Evolutionary conservation across 2,113 vertebrate species (phyloP).

Genomic region (Indicator maculatus): DNA sequence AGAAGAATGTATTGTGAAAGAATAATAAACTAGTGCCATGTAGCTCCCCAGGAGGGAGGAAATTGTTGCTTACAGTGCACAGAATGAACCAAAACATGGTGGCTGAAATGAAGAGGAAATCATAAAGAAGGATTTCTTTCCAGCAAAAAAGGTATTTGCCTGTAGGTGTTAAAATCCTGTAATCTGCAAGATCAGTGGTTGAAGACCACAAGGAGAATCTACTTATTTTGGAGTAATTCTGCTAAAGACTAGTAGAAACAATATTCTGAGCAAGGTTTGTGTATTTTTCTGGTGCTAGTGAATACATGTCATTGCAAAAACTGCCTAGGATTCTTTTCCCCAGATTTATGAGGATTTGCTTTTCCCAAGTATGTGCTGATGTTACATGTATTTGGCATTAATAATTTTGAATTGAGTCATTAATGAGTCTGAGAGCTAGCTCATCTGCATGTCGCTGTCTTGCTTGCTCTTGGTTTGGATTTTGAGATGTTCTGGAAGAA

Average conservation of each 20-base stretch:
- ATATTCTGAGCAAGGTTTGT: background rate
- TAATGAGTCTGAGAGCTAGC: background rate
- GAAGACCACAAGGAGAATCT: background rate
- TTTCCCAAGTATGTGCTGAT: constrained; percentile 11
- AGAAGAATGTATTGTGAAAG: background rate
- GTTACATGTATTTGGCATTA: background rate
- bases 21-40: background rate
- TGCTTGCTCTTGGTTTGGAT: background rate
- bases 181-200: background rate
- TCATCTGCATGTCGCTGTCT: background rate
- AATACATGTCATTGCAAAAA: background rate
- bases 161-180: background rate
- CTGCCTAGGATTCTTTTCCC: background rate
- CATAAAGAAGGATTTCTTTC: background rate
- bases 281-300: background rate
- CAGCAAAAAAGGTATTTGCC: background rate
- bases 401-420: constrained; percentile 7
- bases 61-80: background rate
- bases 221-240: background rate
- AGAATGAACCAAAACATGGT: background rate
- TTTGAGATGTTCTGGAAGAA: background rate
- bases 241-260: background rate
- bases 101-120: background rate
- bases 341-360: constrained; percentile 9
- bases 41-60: background rate